A percentile compares a stretch with the other conserved stretches of the same genome.
phyloP scores from a whole-genome alignment of 2,888 invertebrate genomes.

The Spilarctia lutea region DNA sequence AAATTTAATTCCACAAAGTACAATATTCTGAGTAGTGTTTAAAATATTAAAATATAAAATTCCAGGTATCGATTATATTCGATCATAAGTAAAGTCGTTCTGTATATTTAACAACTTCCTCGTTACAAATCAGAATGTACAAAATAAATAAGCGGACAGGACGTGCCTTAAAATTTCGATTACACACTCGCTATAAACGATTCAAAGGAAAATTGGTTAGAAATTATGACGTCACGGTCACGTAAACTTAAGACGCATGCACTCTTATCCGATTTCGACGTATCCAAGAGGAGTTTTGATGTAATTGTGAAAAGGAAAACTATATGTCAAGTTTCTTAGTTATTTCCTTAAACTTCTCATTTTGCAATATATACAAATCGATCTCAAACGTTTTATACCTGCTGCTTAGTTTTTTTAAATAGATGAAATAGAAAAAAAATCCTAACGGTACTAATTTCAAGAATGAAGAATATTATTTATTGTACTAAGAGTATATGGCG shows the following conservation, averaged over 20 bases:
- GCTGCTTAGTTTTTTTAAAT: not conserved
- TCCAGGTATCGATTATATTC: not conserved
- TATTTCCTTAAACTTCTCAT: not conserved
- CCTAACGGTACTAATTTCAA: not conserved
- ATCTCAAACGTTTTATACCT: not conserved
- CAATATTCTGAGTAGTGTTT: not conserved
- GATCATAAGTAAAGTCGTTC: not conserved
- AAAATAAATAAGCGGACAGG: constrained; percentile 47
- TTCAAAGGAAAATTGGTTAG: constrained; percentile 43
- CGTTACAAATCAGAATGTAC: constrained; percentile 37
- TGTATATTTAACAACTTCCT: constrained; percentile 46
- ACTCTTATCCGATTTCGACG: constrained; percentile 4
- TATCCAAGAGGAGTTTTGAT: not conserved
- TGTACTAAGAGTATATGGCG: not conserved
- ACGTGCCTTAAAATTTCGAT: constrained; percentile 53
- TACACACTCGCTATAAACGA: constrained; percentile 45
- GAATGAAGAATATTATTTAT: not conserved
- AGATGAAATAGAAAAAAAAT: too few species aligned
- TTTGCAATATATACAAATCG: not conserved
- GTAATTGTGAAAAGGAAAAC: not conserved
- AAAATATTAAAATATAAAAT: not conserved
- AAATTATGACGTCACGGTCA: constrained; percentile 51
- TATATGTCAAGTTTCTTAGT: not conserved
- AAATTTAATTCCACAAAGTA: not conserved
- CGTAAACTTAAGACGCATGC: constrained; percentile 35